phyloP scores from a whole-genome alignment of 2,113 vertebrate species.

The Mesoclemmys tuberculata region DNA sequence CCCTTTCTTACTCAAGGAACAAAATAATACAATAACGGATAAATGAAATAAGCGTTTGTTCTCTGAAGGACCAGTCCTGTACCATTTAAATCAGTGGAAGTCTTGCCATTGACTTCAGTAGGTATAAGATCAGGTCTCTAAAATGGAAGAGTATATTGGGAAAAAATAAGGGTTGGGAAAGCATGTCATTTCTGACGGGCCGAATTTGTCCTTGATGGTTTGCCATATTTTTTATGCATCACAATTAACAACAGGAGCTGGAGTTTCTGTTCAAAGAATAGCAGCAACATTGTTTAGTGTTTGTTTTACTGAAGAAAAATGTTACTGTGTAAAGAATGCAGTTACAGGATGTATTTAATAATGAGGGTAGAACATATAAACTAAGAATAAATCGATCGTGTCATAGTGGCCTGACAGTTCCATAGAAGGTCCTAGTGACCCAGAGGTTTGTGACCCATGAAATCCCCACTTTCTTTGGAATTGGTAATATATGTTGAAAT shows the following conservation, averaged over 20 bases:
- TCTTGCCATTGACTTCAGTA: not conserved
- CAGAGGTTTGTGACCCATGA: slow-evolving; percentile 72
- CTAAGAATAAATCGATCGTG: slow-evolving; percentile 29
- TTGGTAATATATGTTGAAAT: slow-evolving; percentile 59
- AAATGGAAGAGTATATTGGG: not conserved
- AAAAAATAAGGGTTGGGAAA: not conserved
- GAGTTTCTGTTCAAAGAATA: slow-evolving; percentile 24
- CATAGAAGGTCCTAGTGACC: slow-evolving; percentile 67
- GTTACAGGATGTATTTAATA: slow-evolving; percentile 41
- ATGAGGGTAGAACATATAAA: not conserved
- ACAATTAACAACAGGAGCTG: not conserved
- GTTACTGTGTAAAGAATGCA: not conserved
- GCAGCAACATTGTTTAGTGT: not conserved
- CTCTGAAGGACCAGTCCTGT: not conserved
- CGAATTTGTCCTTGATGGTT: not conserved
- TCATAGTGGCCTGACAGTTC: slow-evolving; percentile 53
- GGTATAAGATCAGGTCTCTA: not conserved
- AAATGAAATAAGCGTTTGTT: not conserved
- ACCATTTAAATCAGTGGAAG: not conserved
- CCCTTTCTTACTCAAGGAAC: not conserved
- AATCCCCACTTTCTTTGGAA: slow-evolving; percentile 66
- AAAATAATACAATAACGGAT: not conserved
- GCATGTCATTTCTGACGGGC: not conserved
- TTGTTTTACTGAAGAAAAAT: slow-evolving; percentile 38
- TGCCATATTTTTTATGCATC: not conserved